A percentile compares a stretch with the other conserved stretches of the same genome.
These are phyloP conservation scores for Troglohyphantes excavatus DNA, from an alignment of 2,888 invertebrate species.

Conservation along the genomic window DNA sequence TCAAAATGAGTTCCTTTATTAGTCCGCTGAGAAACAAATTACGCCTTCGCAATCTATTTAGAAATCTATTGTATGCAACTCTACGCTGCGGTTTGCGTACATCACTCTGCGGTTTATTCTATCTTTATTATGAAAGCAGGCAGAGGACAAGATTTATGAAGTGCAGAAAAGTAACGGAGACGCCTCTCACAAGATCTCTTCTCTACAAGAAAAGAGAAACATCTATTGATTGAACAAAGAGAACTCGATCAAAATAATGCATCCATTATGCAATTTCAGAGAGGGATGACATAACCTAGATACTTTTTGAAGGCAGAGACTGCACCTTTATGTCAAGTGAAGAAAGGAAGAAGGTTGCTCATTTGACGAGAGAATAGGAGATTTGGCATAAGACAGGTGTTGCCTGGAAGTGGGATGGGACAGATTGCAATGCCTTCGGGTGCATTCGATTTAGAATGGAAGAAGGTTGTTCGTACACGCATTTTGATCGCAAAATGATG, in stretches of 20 bases:
- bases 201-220: conserved; percentile 26
- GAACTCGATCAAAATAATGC: conserved; percentile 55
- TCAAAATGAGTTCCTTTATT: conserved; percentile 15
- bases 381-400: conserved; percentile 63
- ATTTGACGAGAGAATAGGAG: conserved; percentile 37
- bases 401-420: conserved; percentile 13
- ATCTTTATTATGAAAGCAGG: conserved; percentile 70
- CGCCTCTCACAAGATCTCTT: conserved; percentile 64
- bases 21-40: conserved; percentile 21
- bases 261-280: conserved; percentile 52
- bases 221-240: conserved; percentile 57
- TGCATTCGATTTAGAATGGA: no score
- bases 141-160: conserved; percentile 60
- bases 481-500: no score
- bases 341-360: no score
- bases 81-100: no score
- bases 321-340: conserved; percentile 27
- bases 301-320: conserved; percentile 28
- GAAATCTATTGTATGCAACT: conserved; percentile 8
- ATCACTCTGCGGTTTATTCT: conserved; percentile 34
- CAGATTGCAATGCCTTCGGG: no score
- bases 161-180: conserved; percentile 63
- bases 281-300: conserved; percentile 14
- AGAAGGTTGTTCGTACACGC: no score
- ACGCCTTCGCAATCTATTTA: conserved; percentile 18